Evolutionary conservation across 2,797 vertebrate species (phyloP), one percentile per base, ranked within the genome.

Genomic region (Chrosomus eos): DNA sequence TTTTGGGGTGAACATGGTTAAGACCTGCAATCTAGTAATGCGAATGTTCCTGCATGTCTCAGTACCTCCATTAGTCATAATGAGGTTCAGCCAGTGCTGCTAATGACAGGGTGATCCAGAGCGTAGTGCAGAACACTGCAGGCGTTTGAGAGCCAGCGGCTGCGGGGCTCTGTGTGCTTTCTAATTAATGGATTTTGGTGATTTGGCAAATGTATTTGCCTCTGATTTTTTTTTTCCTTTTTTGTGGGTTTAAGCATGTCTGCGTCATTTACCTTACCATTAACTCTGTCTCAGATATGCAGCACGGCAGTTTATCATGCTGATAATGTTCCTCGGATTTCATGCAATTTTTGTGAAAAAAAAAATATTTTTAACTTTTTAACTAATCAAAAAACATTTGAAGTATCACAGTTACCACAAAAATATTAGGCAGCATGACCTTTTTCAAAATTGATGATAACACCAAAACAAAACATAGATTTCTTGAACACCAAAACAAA

Each of bases 31-130:
- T 85, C 79, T 53, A 66, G 72, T 55, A 48, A 71, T 81, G 73
- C 1, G 33, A 72, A 40, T 68, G 80, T 81, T 81, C 72, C 70
- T 74, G 70, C 21, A 21, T 68, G 55, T 86, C 75, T 71, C 53
- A 51, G 75, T 64, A 72, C 67, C 76, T 80, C 76, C 68, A 80
- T 79, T 85, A 85, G 75, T 85, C 76, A 73, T 80, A 85, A 85
- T 85, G 83, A 85, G 83, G 23, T 51, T 72, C 53, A 80, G 67
- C 51, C 68, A 51, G 36, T 26, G 76, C 83, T 31, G 40, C 68
- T 78, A 62, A 78, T 85, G 76, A 71, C 75, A 80, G 75, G 31
- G 38, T 72, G 68, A 62, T 80, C 9, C 23, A 45, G n/a, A 78
- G 66, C 31, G 23, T 4, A 19, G 28, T 51, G 48, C 60, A 76